Conservation (phyloP, 2,113 vertebrate genomes). For the Paramormyrops kingsleyae region DNA sequence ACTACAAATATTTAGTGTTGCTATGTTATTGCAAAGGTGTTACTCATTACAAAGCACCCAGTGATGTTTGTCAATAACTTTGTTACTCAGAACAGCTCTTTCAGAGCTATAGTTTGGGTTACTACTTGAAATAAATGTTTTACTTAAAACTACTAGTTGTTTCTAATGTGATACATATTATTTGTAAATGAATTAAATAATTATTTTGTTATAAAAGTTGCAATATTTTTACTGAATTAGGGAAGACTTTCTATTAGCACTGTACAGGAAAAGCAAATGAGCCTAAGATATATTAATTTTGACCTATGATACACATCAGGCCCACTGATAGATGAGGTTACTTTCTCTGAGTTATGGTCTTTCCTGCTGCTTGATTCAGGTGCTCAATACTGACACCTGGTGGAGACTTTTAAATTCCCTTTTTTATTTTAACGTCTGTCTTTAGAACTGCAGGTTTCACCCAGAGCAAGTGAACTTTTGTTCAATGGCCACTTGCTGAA, state of each 20-base stretch:
- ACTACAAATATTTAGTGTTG: neutral
- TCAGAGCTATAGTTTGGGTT: neutral
- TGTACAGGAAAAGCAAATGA: neutral
- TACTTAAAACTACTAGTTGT: neutral
- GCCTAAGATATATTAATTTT: neutral
- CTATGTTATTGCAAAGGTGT: neutral
- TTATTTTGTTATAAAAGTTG: neutral
- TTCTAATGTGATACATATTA: neutral
- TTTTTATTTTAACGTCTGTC: neutral
- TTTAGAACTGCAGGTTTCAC: neutral
- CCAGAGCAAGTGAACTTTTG: neutral
- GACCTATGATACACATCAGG: neutral
- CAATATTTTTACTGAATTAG: neutral
- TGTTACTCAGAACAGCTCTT: neutral
- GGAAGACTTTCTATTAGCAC: neutral
- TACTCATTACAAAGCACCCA: neutral
- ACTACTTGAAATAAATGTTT: neutral
- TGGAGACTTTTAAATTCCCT: neutral
- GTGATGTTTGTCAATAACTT: neutral
- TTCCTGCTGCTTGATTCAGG: neutral
- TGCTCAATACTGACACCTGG: neutral
- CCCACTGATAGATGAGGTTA: neutral
- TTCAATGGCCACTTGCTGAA: neutral
- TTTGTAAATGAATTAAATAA: neutral
- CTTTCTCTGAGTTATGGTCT: neutral